Conservation (phyloP, 2,113 vertebrate genomes). For the Choloepus hoffmanni region DNA sequence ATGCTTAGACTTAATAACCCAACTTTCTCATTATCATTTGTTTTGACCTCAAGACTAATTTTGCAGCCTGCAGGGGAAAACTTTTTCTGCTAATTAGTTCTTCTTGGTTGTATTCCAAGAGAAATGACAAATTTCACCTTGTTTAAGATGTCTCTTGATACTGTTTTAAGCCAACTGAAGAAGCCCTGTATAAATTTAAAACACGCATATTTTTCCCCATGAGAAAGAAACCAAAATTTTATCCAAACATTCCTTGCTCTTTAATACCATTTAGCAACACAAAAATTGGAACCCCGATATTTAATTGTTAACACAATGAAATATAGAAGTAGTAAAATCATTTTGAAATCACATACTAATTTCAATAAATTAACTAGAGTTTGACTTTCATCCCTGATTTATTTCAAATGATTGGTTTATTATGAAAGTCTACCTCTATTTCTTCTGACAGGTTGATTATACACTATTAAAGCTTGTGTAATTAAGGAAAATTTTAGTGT, state of each 20-base stretch:
- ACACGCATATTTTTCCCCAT: constrained; percentile 58
- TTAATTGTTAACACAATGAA: constrained; percentile 66
- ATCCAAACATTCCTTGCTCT: constrained; percentile 61
- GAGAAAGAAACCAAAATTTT: constrained; percentile 76
- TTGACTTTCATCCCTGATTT: constrained; percentile 49
- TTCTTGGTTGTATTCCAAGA: constrained; percentile 82
- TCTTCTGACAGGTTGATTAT: constrained; percentile 50
- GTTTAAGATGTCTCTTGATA: constrained; percentile 84
- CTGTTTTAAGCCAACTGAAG: constrained; percentile 77
- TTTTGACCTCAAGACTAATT: constrained; percentile 87
- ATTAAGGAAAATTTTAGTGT: constrained; percentile 65
- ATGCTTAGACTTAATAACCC: constrained; percentile 83
- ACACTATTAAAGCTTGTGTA: constrained; percentile 29
- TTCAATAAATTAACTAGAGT: not conserved
- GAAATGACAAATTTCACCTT: constrained; percentile 87
- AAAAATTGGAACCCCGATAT: not conserved
- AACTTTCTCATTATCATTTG: constrained; percentile 84
- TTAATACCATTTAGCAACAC: constrained; percentile 53
- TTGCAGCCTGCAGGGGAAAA: constrained; percentile 80
- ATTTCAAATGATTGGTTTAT: constrained; percentile 62
- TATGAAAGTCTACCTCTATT: constrained; percentile 54
- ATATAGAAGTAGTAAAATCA: constrained; percentile 56
- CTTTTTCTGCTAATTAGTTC: constrained; percentile 86
- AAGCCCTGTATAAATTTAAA: constrained; percentile 71
- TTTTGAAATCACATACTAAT: constrained; percentile 27